These are phyloP conservation scores for Esperia sulphurella DNA, from an alignment of 2,888 invertebrate species.

Conservation along the genomic window DNA sequence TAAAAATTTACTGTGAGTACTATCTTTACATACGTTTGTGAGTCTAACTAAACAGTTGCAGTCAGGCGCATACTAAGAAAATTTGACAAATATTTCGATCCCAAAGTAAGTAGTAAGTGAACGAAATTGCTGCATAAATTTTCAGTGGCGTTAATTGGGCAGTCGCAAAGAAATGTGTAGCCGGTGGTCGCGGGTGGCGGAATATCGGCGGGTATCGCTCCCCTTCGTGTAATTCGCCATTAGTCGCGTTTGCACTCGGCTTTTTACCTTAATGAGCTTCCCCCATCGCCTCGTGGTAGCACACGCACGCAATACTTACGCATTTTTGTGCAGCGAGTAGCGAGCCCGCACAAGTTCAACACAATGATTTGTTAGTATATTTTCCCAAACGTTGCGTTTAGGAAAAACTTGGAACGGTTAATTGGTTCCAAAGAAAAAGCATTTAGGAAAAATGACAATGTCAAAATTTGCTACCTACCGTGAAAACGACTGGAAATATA, in stretches of 20 bases:
- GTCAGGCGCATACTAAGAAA: not conserved
- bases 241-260: slow-evolving; percentile 77
- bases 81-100: not conserved
- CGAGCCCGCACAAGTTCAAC: too few relatives aligned
- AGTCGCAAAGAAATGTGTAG: slow-evolving; percentile 17
- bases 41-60: too few relatives aligned
- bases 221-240: slow-evolving; percentile 79
- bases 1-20: too few relatives aligned
- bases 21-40: too few relatives aligned
- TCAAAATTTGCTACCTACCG: too few relatives aligned
- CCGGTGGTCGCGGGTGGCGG: slow-evolving; percentile 17
- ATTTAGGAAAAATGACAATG: too few relatives aligned
- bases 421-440: too few relatives aligned
- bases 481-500: too few relatives aligned
- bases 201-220: slow-evolving; percentile 47
- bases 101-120: slow-evolving; percentile 5
- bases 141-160: slow-evolving; percentile 17
- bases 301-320: slow-evolving; percentile 59
- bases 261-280: slow-evolving; percentile 78
- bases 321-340: slow-evolving; percentile 62
- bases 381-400: too few relatives aligned
- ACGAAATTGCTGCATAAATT: slow-evolving; percentile 13
- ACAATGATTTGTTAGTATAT: too few relatives aligned
- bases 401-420: too few relatives aligned
- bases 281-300: slow-evolving; percentile 47